Conservation (phyloP, 2,113 vertebrate species). For the Chionodraco myersi region DNA sequence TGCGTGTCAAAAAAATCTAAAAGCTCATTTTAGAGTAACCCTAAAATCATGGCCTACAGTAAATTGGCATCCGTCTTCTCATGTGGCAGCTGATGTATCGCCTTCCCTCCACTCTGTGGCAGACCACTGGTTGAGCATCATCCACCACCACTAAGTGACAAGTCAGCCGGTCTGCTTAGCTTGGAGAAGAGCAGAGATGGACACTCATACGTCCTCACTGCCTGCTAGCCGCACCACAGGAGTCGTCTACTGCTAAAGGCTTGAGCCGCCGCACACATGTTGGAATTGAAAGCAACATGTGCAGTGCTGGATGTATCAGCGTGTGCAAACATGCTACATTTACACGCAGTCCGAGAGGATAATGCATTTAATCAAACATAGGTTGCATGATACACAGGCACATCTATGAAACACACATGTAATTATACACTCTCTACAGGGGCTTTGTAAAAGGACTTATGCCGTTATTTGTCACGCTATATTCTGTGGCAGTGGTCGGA, state of each 20-base stretch:
- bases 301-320: slow-evolving; percentile 4
- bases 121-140: slow-evolving; percentile 35
- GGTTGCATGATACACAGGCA: background rate
- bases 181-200: slow-evolving; percentile 58
- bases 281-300: slow-evolving; percentile 28
- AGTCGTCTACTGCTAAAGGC: slow-evolving; percentile 62
- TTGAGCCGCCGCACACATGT: slow-evolving; percentile 40
- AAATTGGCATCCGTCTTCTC: slow-evolving; percentile 17
- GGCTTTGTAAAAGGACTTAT: slow-evolving; percentile 49
- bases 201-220: slow-evolving; percentile 48
- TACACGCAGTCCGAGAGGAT: background rate
- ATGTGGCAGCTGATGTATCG: slow-evolving; percentile 1
- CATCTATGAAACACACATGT: slow-evolving; percentile 15
- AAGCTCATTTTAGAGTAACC: slow-evolving; percentile 16
- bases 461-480: slow-evolving; percentile 53
- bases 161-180: slow-evolving; percentile 54
- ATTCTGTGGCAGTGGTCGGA: slow-evolving; percentile 57
- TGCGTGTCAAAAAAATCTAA: background rate
- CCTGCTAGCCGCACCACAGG: slow-evolving; percentile 65
- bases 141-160: slow-evolving; percentile 60
- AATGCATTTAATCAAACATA: slow-evolving; percentile 28
- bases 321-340: slow-evolving; percentile 8
- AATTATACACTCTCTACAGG: slow-evolving; percentile 50
- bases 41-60: background rate
- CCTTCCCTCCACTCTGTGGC: slow-evolving; percentile 12